A percentile compares a stretch with the other conserved stretches of the same genome.
Evolutionary conservation across 37 sponge, comb jelly and placozoan species (phyloP).

Genomic region (Ianthella basta): DNA sequence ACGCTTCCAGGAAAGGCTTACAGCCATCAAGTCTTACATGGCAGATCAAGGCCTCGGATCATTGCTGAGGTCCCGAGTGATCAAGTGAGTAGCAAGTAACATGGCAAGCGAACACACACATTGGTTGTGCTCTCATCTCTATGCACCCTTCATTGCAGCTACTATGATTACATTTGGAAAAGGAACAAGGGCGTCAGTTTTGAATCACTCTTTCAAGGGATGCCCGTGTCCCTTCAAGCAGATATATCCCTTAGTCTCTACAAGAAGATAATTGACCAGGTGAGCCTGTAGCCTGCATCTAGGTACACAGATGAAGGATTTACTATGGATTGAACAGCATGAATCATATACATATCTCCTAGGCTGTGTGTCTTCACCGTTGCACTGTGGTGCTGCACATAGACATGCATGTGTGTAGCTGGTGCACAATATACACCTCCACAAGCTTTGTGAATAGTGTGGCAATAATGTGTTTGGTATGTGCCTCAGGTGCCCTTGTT

Average conservation of each 20-base stretch:
- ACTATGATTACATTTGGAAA: constrained; percentile 77
- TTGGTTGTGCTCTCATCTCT: not conserved
- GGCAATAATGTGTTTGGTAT: not conserved
- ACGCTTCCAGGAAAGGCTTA: constrained; percentile 73
- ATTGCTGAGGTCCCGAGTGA: constrained; percentile 41
- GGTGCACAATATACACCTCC: not conserved
- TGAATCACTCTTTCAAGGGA: constrained; percentile 66
- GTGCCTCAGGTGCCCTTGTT: constrained; percentile 66
- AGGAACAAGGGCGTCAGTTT: constrained; percentile 71
- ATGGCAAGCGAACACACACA: no score
- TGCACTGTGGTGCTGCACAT: no score
- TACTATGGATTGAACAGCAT: no score
- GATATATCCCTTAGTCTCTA: constrained; percentile 77
- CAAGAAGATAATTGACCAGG: constrained; percentile 80
- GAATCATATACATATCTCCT: no score
- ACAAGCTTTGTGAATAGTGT: not conserved
- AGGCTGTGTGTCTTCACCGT: no score
- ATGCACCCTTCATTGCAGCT: constrained; percentile 31
- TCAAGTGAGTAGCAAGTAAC: constrained; percentile 36
- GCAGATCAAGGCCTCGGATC: constrained; percentile 45
- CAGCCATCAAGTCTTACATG: constrained; percentile 63
- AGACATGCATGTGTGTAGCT: no score
- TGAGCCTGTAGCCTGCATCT: not conserved
- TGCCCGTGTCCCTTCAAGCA: constrained; percentile 73
- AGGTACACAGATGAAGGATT: no score